Evolutionary conservation across 2,113 vertebrate genomes (phyloP), one percentile per base, ranked within the genome.

Genomic region (Geococcyx californianus): DNA sequence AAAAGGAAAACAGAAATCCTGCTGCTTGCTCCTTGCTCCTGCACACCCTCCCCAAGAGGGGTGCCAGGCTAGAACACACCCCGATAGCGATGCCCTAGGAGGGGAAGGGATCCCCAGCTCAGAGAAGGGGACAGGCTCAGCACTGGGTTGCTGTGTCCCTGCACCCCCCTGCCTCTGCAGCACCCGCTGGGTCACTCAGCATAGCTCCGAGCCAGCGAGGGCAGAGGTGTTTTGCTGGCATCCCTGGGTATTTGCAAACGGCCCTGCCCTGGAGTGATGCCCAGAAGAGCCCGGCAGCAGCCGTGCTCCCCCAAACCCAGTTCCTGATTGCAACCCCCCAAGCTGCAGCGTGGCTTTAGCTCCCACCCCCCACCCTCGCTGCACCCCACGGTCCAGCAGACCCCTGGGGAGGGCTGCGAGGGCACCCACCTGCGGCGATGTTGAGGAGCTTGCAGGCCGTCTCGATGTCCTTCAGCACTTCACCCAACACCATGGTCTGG

Each of bases 381-480:
- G 20, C 52, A 4, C 5, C 38, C 33, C 1, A 1, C 0, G 3
- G 38, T 42, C 10, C 0, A 24, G 47, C 7, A 49, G 40, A 20
- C 28, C 78, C 36, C 11, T 7, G 2, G 63, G 58, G 34, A 28
- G 54, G 20, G 36, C 12, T 8, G 16, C 0, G 4, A 15, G 68
- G 4, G 1, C 29, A 36, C 98, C 85, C 90, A 99, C 99, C 99
- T 96, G 99, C 97, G 0, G 98, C 97, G 95, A 99, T 99, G 96
- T 99, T 99, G 84, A 99, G 99, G 75, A 99, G 98, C 94, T 99
- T 99, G 97, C 99, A 99, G 74, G 99, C 99, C 0, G 99, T 99
- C 97, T 99, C 99, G 31, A 99, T 99, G 97, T 99, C 99, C 98
- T 99, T 99, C 67, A 99, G 98, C 90, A 99, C 99, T 78, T 99